Base-by-base conservation (phyloP, 2,797 vertebrate species). In the Lates japonicus region DNA sequence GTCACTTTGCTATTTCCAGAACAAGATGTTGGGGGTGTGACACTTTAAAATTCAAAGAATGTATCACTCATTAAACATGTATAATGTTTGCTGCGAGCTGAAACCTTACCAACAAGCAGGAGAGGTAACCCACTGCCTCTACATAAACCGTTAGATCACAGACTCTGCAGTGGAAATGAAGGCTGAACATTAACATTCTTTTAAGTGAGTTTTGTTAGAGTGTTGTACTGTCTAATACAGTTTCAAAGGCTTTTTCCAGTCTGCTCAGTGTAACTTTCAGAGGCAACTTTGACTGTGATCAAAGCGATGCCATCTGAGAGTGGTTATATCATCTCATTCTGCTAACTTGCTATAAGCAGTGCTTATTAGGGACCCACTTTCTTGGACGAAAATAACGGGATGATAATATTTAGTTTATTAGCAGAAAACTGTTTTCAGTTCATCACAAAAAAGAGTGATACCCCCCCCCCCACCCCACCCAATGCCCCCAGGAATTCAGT, bases 21-120 rank as follows among this genome's bases (percentile, higher is more conserved):
- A 63, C 65, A 75, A 70, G 70, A 68, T 67, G 75, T 61, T 5
- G 42, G 62, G 70, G 70, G 73, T 71, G 75, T 73, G 59, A 75
- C 39, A n/a, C 76, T 76, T 77, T 66, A 49, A 25, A 74, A 83
- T 71, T 77, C 74, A 79, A 76, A 76, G 37, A 79, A 52, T 65
- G 52, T 12, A 74, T 70, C 69, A 66, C 51, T 81, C 65, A 79
- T 87, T 70, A 82, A 85, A 87, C 35, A 55, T 54, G 61, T 57
- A 75, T 65, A n/a, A n/a, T n/a, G 65, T 83, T 49, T 68, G 48
- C 69, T 69, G 41, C 0, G 0, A 63, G 69, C 68, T 52, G 48
- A 67, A 78, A 62, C 60, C 78, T 49, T n/a, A 52, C 64, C 58
- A 85, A 78, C 70, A 70, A 52, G 42, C 33, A 5, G 51, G 14